Evolutionary conservation across 1,140 invertebrate genomes (phyloP).

Genomic region (Drosophila pruinosa): DNA sequence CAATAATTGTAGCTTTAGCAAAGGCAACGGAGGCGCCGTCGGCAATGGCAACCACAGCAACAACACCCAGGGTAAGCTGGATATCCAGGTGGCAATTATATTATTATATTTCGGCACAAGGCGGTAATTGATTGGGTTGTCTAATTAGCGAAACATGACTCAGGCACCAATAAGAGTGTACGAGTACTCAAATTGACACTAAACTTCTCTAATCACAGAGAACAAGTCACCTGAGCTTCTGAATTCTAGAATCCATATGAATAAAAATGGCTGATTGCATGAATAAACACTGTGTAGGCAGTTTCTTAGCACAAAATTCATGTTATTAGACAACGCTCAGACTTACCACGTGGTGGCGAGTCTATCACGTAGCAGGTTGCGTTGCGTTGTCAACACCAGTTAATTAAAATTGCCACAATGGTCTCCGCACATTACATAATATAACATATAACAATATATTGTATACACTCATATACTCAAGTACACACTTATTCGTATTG

Average conservation of each 20-base stretch:
- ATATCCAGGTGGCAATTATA: slow-evolving; percentile 44
- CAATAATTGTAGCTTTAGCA: slow-evolving; percentile 81
- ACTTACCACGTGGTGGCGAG: neutral
- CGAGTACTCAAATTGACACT: slow-evolving; percentile 18
- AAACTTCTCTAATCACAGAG: neutral
- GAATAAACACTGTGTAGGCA: neutral
- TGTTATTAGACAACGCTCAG: no score
- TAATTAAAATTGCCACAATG: slow-evolving; percentile 75
- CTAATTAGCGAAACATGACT: slow-evolving; percentile 53
- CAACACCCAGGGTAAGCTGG: slow-evolving; percentile 63
- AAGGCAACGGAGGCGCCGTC: slow-evolving; percentile 51
- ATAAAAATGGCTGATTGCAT: neutral
- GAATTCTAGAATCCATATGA: neutral
- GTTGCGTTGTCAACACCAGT: slow-evolving; percentile 59
- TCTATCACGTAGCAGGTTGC: neutral
- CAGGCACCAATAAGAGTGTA: slow-evolving; percentile 3
- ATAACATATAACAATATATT: slow-evolving; percentile 5
- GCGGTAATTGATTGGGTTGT: slow-evolving; percentile 59
- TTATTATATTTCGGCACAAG: slow-evolving; percentile 42
- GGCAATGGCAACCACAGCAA: slow-evolving; percentile 59
- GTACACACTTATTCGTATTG: slow-evolving; percentile 58
- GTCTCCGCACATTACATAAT: slow-evolving; percentile 44
- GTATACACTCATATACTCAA: slow-evolving; percentile 27
- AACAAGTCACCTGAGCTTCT: neutral
- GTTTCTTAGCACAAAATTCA: neutral